These are phyloP conservation scores for Cantharis flavilabris DNA, from an alignment of 2,888 invertebrate genomes.

Conservation along the genomic window DNA sequence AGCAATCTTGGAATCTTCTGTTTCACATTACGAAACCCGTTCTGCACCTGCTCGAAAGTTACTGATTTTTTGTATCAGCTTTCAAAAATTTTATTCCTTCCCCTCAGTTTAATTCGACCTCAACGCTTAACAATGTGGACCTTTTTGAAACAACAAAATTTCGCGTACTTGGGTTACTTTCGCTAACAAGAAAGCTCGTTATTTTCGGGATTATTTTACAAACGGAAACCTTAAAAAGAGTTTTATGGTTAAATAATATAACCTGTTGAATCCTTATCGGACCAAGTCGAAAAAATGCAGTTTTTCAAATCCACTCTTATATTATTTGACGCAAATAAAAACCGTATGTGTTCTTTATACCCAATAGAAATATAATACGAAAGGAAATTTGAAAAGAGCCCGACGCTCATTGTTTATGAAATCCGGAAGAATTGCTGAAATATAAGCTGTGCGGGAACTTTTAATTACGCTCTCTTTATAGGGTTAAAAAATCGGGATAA, in stretches of 20 bases:
- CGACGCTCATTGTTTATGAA: conserved; percentile 21
- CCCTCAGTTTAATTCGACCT: neutral
- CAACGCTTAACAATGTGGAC: neutral
- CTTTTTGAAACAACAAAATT: neutral
- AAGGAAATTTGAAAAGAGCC: conserved; percentile 16
- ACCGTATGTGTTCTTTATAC: conserved; percentile 16
- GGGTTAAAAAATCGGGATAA: neutral
- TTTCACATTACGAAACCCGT: neutral
- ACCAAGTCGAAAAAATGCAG: neutral
- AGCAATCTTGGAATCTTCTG: neutral
- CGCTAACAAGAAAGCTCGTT: neutral
- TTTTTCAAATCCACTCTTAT: neutral
- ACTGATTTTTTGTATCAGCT: neutral
- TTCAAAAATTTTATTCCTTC: neutral
- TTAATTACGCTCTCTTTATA: neutral
- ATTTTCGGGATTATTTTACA: neutral
- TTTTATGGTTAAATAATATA: neutral
- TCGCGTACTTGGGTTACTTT: neutral
- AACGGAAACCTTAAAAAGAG: neutral
- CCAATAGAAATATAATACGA: conserved; percentile 23
- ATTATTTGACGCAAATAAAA: neutral
- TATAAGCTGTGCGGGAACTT: conserved; percentile 9
- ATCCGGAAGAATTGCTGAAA: conserved; percentile 21
- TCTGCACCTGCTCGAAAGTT: neutral
- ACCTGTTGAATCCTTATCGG: neutral